These are phyloP conservation scores for Styela clava DNA, from an alignment of 23 tunicate species.

Conservation along the genomic window DNA sequence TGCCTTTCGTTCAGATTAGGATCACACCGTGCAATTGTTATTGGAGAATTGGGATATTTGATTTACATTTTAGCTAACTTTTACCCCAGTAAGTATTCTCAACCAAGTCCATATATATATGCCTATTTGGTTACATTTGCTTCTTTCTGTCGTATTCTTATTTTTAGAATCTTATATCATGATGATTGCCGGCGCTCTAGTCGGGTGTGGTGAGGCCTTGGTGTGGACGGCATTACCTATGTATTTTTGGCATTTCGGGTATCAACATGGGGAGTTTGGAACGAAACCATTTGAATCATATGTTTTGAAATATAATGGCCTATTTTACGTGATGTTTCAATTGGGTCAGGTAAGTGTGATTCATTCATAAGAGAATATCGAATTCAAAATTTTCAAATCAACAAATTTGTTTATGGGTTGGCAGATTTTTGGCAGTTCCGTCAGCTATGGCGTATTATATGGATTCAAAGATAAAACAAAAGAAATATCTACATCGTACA, in stretches of 20 bases:
- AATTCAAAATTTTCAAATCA: too few relatives aligned
- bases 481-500: not conserved
- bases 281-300: constrained; percentile 29
- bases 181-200: constrained; percentile 42
- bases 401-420: too few relatives aligned
- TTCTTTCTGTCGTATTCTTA: too few relatives aligned
- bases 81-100: constrained; percentile 56
- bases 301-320: constrained; percentile 42
- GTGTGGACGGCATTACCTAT: constrained; percentile 65
- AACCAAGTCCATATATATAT: not conserved
- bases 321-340: constrained; percentile 45
- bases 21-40: constrained; percentile 48
- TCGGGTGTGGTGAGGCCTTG: constrained; percentile 59
- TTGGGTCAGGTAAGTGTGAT: constrained; percentile 46
- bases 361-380: not conserved
- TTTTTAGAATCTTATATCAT: constrained; percentile 61
- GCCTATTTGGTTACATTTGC: not conserved
- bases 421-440: not conserved
- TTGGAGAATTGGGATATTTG: constrained; percentile 64
- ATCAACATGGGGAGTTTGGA: constrained; percentile 16
- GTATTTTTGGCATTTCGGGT: constrained; percentile 60
- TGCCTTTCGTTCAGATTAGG: too few relatives aligned
- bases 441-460: not conserved
- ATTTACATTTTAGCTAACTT: constrained; percentile 47
- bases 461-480: not conserved